Conservation (phyloP, 2,888 invertebrate genomes). For the Drosophila emarginata region DNA sequence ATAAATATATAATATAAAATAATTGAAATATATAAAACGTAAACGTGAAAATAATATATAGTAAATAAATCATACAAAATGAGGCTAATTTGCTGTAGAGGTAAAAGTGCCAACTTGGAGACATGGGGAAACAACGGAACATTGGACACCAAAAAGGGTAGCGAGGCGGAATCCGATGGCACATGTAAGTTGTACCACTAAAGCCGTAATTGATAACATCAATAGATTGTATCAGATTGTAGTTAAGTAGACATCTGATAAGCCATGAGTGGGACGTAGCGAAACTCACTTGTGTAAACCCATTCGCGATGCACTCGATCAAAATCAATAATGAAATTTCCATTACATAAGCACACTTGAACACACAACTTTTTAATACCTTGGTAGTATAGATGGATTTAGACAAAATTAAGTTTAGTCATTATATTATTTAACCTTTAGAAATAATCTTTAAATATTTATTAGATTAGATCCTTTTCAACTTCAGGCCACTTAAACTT, state of each 20-base stretch:
- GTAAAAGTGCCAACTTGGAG: constrained; percentile 43
- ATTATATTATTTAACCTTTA: background rate
- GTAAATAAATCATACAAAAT: constrained; percentile 29
- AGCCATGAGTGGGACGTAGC: constrained; percentile 1
- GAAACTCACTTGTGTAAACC: background rate
- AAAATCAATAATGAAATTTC: background rate
- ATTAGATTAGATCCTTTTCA: no score
- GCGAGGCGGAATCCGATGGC: constrained; percentile 38
- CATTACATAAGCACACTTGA: background rate
- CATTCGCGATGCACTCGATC: background rate
- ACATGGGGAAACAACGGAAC: constrained; percentile 23
- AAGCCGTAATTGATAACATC: constrained; percentile 1
- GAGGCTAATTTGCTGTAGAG: constrained; percentile 56
- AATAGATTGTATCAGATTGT: background rate
- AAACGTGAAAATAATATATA: background rate
- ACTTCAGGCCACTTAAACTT: no score
- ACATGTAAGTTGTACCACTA: constrained; percentile 47
- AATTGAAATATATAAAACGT: background rate
- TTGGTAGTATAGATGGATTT: no score
- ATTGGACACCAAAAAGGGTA: constrained; percentile 49
- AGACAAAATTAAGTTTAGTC: background rate
- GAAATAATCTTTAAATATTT: no score
- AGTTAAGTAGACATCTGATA: constrained; percentile 27
- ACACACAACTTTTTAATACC: background rate
- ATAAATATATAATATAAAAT: background rate